Evolutionary conservation across 2,797 vertebrate genomes (phyloP).

Genomic region (Acrossocheilus wenchowensis): DNA sequence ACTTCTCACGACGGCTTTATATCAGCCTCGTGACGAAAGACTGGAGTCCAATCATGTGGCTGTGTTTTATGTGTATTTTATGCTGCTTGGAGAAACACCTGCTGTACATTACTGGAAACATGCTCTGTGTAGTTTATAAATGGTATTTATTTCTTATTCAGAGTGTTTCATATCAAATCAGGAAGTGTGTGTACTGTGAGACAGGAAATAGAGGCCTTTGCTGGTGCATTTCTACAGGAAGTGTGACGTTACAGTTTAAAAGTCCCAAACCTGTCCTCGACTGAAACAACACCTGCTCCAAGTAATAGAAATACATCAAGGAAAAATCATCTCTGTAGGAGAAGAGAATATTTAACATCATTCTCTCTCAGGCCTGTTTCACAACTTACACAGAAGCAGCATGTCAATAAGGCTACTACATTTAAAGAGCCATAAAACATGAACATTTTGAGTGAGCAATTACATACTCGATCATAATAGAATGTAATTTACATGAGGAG

Average conservation of each 20-base stretch:
- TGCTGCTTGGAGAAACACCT: constrained; percentile 22
- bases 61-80: constrained; percentile 59
- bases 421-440: neutral
- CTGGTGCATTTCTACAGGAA: constrained; percentile 40
- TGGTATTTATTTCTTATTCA: constrained; percentile 74
- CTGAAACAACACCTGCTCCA: neutral
- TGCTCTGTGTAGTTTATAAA: constrained; percentile 59
- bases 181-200: constrained; percentile 41
- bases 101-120: constrained; percentile 61
- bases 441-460: neutral
- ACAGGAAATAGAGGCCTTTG: constrained; percentile 43
- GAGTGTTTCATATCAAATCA: constrained; percentile 60
- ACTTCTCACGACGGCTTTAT: neutral
- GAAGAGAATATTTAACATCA: neutral
- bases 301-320: neutral
- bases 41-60: constrained; percentile 61
- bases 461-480: neutral
- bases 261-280: no score
- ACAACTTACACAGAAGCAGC: neutral
- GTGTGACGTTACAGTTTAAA: constrained; percentile 45
- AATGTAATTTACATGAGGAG: neutral
- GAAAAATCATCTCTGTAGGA: constrained; percentile 36
- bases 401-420: neutral
- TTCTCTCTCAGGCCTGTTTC: neutral
- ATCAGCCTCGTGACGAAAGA: neutral